phyloP scores from a whole-genome alignment of 2,888 invertebrate species.

The Leptinotarsa rubiginosa region DNA sequence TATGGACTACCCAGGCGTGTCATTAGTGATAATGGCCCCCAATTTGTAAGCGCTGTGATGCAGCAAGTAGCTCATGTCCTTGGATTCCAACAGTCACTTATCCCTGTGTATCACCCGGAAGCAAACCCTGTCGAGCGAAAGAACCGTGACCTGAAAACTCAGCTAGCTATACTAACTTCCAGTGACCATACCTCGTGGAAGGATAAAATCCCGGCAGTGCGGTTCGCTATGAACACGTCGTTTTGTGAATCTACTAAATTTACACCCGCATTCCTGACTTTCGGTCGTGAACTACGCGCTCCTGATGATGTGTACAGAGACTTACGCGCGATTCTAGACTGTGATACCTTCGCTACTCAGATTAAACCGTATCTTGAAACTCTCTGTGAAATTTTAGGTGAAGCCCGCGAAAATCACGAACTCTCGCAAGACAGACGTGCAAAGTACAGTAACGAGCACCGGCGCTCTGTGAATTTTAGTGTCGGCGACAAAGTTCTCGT shows the following conservation, averaged over 20 bases:
- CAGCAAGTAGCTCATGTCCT: conserved; percentile 19
- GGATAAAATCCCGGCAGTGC: conserved; percentile 30
- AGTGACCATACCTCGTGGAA: conserved; percentile 47
- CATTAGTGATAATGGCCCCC: conserved; percentile 24
- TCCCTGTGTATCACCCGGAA: conserved; percentile 26
- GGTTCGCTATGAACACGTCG: conserved; percentile 62
- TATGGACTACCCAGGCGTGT: conserved; percentile 57
- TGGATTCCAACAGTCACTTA: conserved; percentile 14
- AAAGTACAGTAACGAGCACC: conserved; percentile 7
- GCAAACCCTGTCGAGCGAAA: conserved; percentile 45
- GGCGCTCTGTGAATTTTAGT: conserved; percentile 32
- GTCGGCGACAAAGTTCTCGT: conserved; percentile 30
- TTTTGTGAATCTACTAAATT: conserved; percentile 43
- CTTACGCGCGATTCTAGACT: conserved; percentile 29
- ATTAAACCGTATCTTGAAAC: conserved; percentile 35
- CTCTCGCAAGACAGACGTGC: background rate
- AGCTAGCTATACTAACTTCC: conserved; percentile 53
- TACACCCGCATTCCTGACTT: conserved; percentile 55
- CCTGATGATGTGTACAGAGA: conserved; percentile 46
- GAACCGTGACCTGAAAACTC: conserved; percentile 57
- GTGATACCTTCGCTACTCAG: conserved; percentile 39
- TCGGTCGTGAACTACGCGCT: conserved; percentile 32
- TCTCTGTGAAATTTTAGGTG: conserved; percentile 11
- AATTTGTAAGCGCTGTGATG: conserved; percentile 23
- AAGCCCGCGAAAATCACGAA: conserved; percentile 6